Percentiles rank a stretch among this genome's conserved stretches.
Conservation (phyloP, 2,888 invertebrate species). For the Hemithea aestivaria region DNA sequence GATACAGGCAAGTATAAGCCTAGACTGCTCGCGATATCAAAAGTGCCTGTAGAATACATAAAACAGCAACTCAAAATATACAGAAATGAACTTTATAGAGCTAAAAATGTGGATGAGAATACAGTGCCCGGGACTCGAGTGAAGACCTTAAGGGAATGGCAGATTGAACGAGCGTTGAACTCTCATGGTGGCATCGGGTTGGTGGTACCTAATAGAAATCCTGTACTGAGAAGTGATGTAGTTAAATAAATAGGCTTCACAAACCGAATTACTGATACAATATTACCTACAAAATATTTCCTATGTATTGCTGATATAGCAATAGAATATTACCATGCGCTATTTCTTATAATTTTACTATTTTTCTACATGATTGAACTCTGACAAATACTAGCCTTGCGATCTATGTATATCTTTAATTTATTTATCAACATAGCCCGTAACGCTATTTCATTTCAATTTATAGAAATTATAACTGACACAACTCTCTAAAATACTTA, state of each 20-base stretch:
- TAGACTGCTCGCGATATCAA: conserved; percentile 52
- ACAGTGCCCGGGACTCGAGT: conserved; percentile 59
- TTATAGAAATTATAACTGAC: too few relatives aligned
- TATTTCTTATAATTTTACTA: too few relatives aligned
- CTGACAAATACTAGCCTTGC: too few relatives aligned
- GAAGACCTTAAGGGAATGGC: conserved; percentile 65
- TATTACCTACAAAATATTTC: too few relatives aligned
- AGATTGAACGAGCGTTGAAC: conserved; percentile 50
- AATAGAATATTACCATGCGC: too few relatives aligned
- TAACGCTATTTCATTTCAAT: too few relatives aligned
- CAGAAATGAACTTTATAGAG: conserved; percentile 48
- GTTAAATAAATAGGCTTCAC: conserved; percentile 16
- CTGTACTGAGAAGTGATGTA: conserved; percentile 42
- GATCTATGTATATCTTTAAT: too few relatives aligned
- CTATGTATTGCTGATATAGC: too few relatives aligned
- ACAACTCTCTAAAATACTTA: too few relatives aligned
- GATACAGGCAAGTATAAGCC: conserved; percentile 44
- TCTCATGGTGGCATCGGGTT: conserved; percentile 23
- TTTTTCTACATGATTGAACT: too few relatives aligned
- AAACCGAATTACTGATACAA: too few relatives aligned
- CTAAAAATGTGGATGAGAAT: conserved; percentile 53
- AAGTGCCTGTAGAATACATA: conserved; percentile 58
- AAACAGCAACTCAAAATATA: conserved; percentile 54
- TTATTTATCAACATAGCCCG: too few relatives aligned
- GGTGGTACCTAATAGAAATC: conserved; percentile 34